A percentile compares a stretch with the other conserved stretches of the same genome.
Evolutionary conservation across 1,140 invertebrate genomes (phyloP).

Genomic region (Ips nitidus): DNA sequence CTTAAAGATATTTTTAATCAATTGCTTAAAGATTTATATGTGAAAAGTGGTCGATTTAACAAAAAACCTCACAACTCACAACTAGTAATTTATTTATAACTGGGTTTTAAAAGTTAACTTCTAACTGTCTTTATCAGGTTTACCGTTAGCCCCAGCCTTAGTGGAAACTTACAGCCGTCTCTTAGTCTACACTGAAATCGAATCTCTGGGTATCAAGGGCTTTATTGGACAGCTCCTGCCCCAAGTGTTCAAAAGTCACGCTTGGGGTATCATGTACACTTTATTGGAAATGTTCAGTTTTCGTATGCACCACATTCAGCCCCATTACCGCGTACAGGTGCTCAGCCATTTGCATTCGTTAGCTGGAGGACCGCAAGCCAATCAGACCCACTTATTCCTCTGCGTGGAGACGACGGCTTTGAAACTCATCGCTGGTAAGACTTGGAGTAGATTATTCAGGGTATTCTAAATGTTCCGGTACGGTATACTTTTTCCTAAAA

Average conservation of each 20-base stretch:
- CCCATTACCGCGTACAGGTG: constrained; percentile 90
- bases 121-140: constrained; percentile 6
- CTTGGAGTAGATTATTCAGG: not conserved
- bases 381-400: constrained; percentile 91
- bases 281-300: constrained; percentile 96
- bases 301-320: constrained; percentile 93
- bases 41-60: no score
- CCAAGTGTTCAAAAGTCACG: constrained; percentile 87
- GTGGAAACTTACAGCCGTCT: constrained; percentile 94
- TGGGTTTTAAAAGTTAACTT: no score
- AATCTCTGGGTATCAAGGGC: constrained; percentile 94
- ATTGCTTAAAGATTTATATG: no score
- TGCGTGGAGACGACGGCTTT: constrained; percentile 94
- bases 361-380: constrained; percentile 86
- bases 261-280: constrained; percentile 93
- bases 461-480: no score
- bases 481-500: not conserved
- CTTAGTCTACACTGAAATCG: constrained; percentile 94
- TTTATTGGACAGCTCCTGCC: constrained; percentile 92
- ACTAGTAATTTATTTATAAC: no score
- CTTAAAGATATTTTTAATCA: no score
- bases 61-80: no score
- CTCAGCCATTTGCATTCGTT: constrained; percentile 86
- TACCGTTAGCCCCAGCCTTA: constrained; percentile 82
- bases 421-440: constrained; percentile 75